Evolutionary conservation across 2,113 vertebrate genomes (phyloP), one percentile per base, ranked within the genome.

Genomic region (Saguinus imperator): DNA sequence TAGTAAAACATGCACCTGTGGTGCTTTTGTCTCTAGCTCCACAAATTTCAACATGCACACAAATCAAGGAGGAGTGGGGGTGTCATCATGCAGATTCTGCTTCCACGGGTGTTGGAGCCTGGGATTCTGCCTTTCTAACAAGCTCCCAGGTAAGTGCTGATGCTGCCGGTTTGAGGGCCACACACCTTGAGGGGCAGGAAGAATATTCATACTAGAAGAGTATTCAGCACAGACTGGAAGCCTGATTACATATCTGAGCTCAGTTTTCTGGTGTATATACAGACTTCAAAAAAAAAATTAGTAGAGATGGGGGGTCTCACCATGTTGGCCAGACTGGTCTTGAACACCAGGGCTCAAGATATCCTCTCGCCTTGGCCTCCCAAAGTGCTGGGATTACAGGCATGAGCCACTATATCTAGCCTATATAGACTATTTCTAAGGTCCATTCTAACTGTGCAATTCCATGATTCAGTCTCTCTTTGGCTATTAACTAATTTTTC

Each of bases 11-110:
- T 95, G 64, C 21, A 45, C 13, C n/a, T 73, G 10, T 37, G 75
- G 11, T 87, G 12, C n/a, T 86, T 89, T 72, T 92, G 75, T 72
- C 50, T 85, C 0, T 52, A 52, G 55, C 13, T 73, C 81, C n/a
- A 93, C 89, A 86, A 57, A 91, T 52, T 68, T 86, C 91, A 89
- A 91, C 29, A 55, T 89, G 35, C 68, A 40, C 52, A 50, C 61
- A 58, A 27, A 58, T 88, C 57, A 86, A 64, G 61, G 29, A 64
- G 61, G 61, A 12, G 2, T 64, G 61, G 27, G 27, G 27, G 27
- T 64, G 6, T 88, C 86, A 95, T 88, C 77, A 82, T 52, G 27
- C 12, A 79, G 35, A 21, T 72, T 96, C 90, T 50, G 17, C 68
- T 50, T 94, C 76, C 13, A 25, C 57, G 55, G 25, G 14, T n/a